These are phyloP conservation scores for Parasteatoda tepidariorum DNA, from an alignment of 1,140 invertebrate genomes.

Conservation along the genomic window DNA sequence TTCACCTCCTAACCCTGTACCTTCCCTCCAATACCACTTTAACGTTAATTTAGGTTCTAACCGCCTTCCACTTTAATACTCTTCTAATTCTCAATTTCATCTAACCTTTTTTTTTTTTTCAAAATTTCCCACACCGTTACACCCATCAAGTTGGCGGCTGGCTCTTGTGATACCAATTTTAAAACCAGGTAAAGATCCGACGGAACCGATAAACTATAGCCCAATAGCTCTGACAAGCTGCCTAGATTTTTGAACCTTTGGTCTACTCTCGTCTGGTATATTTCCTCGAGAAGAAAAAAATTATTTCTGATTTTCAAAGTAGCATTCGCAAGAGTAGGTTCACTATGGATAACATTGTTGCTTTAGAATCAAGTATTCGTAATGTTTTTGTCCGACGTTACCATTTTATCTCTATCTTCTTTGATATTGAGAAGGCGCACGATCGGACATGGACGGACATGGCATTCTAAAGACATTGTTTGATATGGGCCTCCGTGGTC, in stretches of 20 bases:
- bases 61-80: too few relatives aligned
- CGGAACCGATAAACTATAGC: slow-evolving; percentile 35
- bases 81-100: too few relatives aligned
- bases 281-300: slow-evolving; percentile 24
- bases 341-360: slow-evolving; percentile 66
- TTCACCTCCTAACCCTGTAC: too few relatives aligned
- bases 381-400: slow-evolving; percentile 65
- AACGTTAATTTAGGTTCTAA: too few relatives aligned
- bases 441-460: slow-evolving; percentile 67
- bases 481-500: slow-evolving; percentile 13
- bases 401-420: slow-evolving; percentile 64
- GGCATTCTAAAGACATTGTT: slow-evolving; percentile 66
- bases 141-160: too few relatives aligned
- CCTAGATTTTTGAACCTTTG: slow-evolving; percentile 54
- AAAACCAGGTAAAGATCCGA: slow-evolving; percentile 53
- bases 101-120: too few relatives aligned
- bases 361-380: slow-evolving; percentile 66
- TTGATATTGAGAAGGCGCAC: slow-evolving; percentile 69
- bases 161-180: slow-evolving; percentile 49
- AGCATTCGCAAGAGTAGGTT: slow-evolving; percentile 65
- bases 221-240: slow-evolving; percentile 51
- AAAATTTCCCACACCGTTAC: too few relatives aligned
- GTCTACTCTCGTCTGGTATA: slow-evolving; percentile 20
- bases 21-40: too few relatives aligned
- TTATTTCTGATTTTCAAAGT: slow-evolving; percentile 40